phyloP scores from a whole-genome alignment of 2,888 invertebrate species.

The Leptogaster cylindrica region DNA sequence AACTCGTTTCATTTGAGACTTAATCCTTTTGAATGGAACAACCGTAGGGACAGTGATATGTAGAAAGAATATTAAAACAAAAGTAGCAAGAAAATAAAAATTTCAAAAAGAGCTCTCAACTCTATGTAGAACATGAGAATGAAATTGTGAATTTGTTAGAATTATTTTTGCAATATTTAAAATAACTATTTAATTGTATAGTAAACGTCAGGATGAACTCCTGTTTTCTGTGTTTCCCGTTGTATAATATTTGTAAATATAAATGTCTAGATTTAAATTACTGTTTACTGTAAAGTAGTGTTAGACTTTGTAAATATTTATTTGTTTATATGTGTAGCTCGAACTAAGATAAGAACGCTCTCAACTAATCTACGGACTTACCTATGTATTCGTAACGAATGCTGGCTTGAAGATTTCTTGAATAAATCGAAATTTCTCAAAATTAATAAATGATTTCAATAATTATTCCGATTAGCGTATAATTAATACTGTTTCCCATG shows the following conservation, averaged over 20 bases:
- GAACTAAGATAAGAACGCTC: constrained; percentile 18
- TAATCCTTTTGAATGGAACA: constrained; percentile 10
- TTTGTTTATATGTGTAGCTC: constrained; percentile 34
- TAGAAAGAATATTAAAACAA: constrained; percentile 17
- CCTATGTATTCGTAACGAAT: constrained; percentile 18
- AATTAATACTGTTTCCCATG: too few species aligned
- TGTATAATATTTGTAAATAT: constrained; percentile 24
- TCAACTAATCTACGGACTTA: constrained; percentile 26
- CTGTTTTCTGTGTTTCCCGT: constrained; percentile 2
- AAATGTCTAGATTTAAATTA: constrained; percentile 37
- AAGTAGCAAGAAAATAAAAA: neutral
- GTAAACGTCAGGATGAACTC: neutral
- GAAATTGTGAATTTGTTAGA: constrained; percentile 21
- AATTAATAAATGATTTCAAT: too few species aligned
- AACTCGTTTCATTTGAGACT: neutral
- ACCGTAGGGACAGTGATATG: constrained; percentile 19
- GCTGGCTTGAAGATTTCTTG: constrained; percentile 21
- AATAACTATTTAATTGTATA: constrained; percentile 14
- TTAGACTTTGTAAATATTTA: constrained; percentile 31
- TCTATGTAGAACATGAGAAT: too few species aligned
- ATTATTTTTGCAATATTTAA: constrained; percentile 35
- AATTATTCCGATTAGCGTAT: too few species aligned
- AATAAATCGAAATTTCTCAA: constrained; percentile 32
- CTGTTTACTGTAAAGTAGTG: constrained; percentile 22
- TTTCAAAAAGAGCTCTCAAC: constrained; percentile 1